phyloP scores from a whole-genome alignment of 2,113 vertebrate genomes.

The Microcebus murinus region DNA sequence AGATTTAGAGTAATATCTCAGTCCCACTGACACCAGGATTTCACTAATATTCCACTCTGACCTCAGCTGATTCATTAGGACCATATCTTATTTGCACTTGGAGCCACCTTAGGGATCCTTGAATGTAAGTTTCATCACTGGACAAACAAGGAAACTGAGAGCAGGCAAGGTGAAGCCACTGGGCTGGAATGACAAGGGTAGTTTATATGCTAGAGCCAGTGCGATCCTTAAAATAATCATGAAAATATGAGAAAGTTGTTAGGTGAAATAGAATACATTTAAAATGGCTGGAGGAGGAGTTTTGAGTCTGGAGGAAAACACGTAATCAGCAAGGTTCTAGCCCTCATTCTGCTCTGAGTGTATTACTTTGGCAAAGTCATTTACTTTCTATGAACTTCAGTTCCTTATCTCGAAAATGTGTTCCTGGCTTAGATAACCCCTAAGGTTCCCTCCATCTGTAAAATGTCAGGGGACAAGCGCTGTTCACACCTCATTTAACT shows the following conservation, averaged over 20 bases:
- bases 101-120: background rate
- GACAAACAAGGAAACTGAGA: background rate
- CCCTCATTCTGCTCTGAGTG: background rate
- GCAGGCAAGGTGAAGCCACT: background rate
- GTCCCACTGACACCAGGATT: background rate
- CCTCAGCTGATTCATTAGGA: background rate
- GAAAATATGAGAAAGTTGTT: background rate
- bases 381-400: background rate
- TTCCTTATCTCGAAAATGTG: slow-evolving; percentile 33
- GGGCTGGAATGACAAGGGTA: background rate
- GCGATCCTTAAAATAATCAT: background rate
- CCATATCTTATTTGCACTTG: background rate
- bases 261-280: background rate
- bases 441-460: background rate
- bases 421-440: background rate
- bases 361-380: slow-evolving; percentile 32
- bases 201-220: background rate
- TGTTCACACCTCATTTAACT: slow-evolving; percentile 17
- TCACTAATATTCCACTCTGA: background rate
- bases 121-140: background rate
- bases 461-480: slow-evolving; percentile 30
- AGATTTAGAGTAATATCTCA: background rate
- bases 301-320: background rate
- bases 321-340: background rate
- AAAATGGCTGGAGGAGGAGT: background rate